Evolutionary conservation across 2,797 vertebrate species (phyloP).

Genomic region (Micrastur ruficollis): DNA sequence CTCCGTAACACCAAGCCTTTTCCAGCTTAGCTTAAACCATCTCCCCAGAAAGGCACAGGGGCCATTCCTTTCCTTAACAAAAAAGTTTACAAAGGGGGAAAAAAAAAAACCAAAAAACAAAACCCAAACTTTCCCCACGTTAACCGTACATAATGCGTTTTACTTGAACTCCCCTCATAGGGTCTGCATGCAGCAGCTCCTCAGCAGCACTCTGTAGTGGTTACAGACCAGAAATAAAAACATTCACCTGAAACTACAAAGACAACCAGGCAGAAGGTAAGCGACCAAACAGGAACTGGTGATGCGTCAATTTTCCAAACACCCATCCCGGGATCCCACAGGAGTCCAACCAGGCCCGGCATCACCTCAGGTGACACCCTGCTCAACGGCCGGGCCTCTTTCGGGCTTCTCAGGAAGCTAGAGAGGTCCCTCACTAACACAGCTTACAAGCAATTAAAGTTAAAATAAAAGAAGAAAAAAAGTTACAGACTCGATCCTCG

Average conservation of each 20-base stretch:
- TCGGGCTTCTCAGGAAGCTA: neutral
- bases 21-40: neutral
- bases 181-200: neutral
- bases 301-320: neutral
- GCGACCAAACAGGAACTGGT: neutral
- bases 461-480: neutral
- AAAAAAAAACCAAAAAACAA: neutral
- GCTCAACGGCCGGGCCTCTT: fast-evolving
- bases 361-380: neutral
- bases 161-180: neutral
- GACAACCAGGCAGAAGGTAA: neutral
- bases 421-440: neutral
- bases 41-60: neutral
- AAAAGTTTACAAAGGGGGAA: neutral
- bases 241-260: neutral
- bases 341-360: neutral
- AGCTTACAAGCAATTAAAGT: neutral
- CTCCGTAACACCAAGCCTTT: neutral
- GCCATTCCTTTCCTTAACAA: neutral
- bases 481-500: neutral
- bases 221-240: neutral
- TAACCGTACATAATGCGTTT: neutral
- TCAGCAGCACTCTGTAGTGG: neutral
- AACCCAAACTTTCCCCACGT: neutral
- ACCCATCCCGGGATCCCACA: neutral